These are phyloP conservation scores for Rhadinocentrus ornatus DNA, from an alignment of 2,797 vertebrate genomes.

Conservation along the genomic window DNA sequence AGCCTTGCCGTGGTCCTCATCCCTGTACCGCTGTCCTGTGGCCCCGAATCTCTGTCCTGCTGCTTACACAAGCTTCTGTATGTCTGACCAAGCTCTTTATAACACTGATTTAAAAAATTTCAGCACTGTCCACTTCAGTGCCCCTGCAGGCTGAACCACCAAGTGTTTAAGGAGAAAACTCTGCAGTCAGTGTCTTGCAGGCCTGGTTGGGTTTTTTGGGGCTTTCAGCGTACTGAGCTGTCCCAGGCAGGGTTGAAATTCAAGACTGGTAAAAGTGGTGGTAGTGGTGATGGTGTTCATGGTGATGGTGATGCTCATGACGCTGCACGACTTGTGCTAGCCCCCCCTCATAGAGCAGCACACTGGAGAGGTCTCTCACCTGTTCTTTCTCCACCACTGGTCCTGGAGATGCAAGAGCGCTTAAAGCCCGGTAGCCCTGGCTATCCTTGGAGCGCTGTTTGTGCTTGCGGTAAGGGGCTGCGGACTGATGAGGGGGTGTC, in stretches of 20 bases:
- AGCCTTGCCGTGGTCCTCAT: conserved; percentile 34
- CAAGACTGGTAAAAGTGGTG: conserved; percentile 99
- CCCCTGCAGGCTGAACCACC: conserved; percentile 24
- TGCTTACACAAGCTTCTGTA: conserved; percentile 34
- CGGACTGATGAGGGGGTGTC: conserved; percentile 87
- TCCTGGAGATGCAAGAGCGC: conserved; percentile 79
- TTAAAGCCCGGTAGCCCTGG: conserved; percentile 86
- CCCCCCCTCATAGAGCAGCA: conserved; percentile 92
- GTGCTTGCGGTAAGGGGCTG: conserved; percentile 92
- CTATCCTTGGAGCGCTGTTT: conserved; percentile 93
- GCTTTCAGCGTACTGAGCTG: conserved; percentile 21
- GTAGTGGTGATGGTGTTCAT: conserved; percentile 98
- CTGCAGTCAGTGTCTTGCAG: conserved; percentile 70
- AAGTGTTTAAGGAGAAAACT: conserved; percentile 74
- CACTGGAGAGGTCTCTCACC: conserved; percentile 89
- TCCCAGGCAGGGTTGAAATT: conserved; percentile 46
- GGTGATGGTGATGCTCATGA: conserved; percentile 97
- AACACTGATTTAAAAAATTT: conserved; percentile 60
- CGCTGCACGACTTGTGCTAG: conserved; percentile 94
- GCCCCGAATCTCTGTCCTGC: conserved; percentile 42
- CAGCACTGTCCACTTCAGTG: conserved; percentile 67
- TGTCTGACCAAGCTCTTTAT: conserved; percentile 46
- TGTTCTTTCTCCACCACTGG: conserved; percentile 91
- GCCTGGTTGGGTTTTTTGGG: conserved; percentile 13
- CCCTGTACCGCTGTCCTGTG: conserved; percentile 19